These are phyloP conservation scores for Acronicta alni DNA, from an alignment of 2,888 invertebrate species.

Conservation along the genomic window DNA sequence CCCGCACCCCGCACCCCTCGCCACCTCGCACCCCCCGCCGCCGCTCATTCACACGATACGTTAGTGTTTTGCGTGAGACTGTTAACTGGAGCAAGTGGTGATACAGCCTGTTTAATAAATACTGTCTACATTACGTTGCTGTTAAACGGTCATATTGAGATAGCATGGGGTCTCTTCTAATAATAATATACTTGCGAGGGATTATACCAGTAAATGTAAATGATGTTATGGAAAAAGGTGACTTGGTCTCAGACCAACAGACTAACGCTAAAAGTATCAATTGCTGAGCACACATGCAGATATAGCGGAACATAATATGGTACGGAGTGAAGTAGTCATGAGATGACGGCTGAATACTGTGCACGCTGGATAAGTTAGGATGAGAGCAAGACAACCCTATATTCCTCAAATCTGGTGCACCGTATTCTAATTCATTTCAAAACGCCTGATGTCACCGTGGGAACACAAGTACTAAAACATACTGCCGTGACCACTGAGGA, in stretches of 20 bases:
- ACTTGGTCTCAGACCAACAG: too few relatives aligned
- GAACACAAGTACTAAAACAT: constrained; percentile 30
- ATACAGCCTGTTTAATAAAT: constrained; percentile 2
- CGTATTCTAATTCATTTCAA: neutral
- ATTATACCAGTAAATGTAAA: neutral
- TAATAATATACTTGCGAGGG: too few relatives aligned
- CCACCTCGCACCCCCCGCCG: neutral
- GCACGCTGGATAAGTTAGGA: too few relatives aligned
- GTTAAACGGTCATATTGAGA: neutral
- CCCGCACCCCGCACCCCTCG: constrained; percentile 17
- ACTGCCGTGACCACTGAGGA: constrained; percentile 5
- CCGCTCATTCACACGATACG: constrained; percentile 45
- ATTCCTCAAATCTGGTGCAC: too few relatives aligned
- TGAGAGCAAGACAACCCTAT: too few relatives aligned
- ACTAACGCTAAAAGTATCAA: too few relatives aligned
- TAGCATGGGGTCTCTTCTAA: too few relatives aligned
- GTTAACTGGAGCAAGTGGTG: constrained; percentile 15
- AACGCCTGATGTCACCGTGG: constrained; percentile 23
- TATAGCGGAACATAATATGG: too few relatives aligned
- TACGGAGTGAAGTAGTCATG: too few relatives aligned
- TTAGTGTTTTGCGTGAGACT: constrained; percentile 33
- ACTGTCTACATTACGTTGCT: neutral
- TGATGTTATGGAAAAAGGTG: too few relatives aligned
- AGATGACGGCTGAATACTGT: too few relatives aligned
- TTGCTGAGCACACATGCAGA: too few relatives aligned